A percentile compares a stretch with the other conserved stretches of the same genome.
Conservation (phyloP, 2,797 vertebrate species). For the Poecilia picta region DNA sequence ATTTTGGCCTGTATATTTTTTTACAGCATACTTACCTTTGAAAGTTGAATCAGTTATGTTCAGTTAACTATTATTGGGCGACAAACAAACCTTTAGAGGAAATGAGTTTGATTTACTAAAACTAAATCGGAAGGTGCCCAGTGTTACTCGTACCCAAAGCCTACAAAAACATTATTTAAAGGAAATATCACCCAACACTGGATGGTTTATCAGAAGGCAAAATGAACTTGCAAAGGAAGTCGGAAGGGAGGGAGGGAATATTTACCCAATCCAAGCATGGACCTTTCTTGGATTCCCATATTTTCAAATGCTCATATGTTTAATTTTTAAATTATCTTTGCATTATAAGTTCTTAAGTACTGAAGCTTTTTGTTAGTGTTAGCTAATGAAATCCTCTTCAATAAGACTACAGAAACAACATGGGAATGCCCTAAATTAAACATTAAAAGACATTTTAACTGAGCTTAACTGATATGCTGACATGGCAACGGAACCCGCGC, state of each 20-base stretch:
- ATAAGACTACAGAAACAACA: background rate
- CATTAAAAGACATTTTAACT: background rate
- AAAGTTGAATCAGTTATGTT: background rate
- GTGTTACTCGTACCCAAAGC: background rate
- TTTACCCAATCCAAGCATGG: background rate
- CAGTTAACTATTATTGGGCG: background rate
- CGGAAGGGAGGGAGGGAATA: background rate
- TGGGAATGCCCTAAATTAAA: background rate
- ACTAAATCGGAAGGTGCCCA: background rate
- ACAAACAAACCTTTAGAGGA: background rate
- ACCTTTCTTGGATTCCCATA: background rate
- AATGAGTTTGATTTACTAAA: background rate
- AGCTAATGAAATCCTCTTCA: background rate
- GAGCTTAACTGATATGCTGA: background rate
- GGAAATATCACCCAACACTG: conserved; percentile 1
- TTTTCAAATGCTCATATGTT: background rate
- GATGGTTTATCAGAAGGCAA: conserved; percentile 3
- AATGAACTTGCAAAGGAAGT: conserved; percentile 2
- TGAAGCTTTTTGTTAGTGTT: background rate
- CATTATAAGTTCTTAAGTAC: background rate
- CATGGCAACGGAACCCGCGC: background rate
- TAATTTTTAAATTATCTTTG: background rate
- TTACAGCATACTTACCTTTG: background rate
- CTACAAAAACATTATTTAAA: conserved; percentile 1
- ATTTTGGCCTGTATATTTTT: background rate